Base-by-base conservation (phyloP, 2,113 vertebrate genomes). In the Phyllopteryx taeniolatus region DNA sequence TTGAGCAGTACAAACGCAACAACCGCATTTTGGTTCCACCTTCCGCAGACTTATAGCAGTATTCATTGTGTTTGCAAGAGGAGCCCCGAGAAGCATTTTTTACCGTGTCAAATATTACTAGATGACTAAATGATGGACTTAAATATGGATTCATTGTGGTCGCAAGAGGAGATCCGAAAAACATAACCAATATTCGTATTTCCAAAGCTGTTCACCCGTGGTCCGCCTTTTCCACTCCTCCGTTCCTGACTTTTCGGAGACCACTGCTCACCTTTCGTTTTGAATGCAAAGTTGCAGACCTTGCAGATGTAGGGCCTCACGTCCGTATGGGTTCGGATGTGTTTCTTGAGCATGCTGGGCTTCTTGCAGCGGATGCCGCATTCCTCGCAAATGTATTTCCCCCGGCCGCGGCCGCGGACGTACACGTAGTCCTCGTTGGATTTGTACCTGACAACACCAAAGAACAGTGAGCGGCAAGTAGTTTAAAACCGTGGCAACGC, bases 361-460 rank as follows among this genome's bases (percentile, higher is more conserved):
- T 99, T 99, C 86, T 99, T 99, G 80, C 98, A 99, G 80, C 98
- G 98, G 90, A 99, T 99, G 13, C 98, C 98, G 88, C 98, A 99
- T 92, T 99, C 98, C 91, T 99, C 98, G 81, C 98, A 99, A 85
- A 99, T 99, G 77, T 99, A 99, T 85, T 99, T 99, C 46, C 98
- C 98, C 74, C 98, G 92, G 35, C 98, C 98, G 79, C 98, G 95
- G 73, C 98, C 98, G 91, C 98, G 93, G 64, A 99, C 97, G 67
- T 99, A 99, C 68, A 99, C 96, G 65, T 99, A 99, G 79, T 99
- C 97, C 85, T 99, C 98, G 72, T 96, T 99, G 76, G 98, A 99
- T 85, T 99, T 99, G 83, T 96, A 99, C 87, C 98, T 99, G 85
- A 86, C 51, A 62, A 14, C 42, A 65, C 54, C 4, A 62, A 68